Percentiles rank a stretch among this genome's conserved stretches.
These are phyloP conservation scores for Cerceris rybyensis DNA, from an alignment of 2,888 invertebrate species.

Conservation along the genomic window DNA sequence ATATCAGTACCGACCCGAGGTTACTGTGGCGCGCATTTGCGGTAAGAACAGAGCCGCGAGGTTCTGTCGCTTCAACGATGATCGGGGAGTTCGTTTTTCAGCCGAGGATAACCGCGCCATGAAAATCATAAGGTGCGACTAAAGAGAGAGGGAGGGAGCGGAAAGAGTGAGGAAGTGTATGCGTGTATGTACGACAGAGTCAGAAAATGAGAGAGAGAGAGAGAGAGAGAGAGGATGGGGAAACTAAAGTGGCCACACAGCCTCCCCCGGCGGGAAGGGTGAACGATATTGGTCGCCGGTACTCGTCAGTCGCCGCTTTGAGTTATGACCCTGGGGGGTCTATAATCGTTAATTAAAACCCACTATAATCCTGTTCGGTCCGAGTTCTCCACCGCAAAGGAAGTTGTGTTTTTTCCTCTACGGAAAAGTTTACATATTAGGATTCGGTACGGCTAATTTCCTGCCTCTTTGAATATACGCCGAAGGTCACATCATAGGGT, in stretches of 20 bases:
- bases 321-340: slow-evolving; percentile 59
- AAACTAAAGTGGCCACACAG: slow-evolving; percentile 57
- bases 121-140: slow-evolving; percentile 45
- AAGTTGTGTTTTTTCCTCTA: neutral
- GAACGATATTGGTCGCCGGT: slow-evolving; percentile 31
- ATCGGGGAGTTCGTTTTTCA: slow-evolving; percentile 50
- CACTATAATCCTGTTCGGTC: slow-evolving; percentile 26
- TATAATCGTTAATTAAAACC: slow-evolving; percentile 67
- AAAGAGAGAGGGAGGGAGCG: slow-evolving; percentile 15
- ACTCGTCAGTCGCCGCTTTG: slow-evolving; percentile 47
- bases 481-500: no score
- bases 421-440: neutral
- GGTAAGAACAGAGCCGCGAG: slow-evolving; percentile 54
- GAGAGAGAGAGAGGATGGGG: slow-evolving; percentile 15
- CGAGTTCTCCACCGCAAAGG: slow-evolving; percentile 26
- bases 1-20: slow-evolving; percentile 48
- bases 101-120: slow-evolving; percentile 51
- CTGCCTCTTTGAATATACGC: neutral
- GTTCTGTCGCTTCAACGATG: slow-evolving; percentile 32
- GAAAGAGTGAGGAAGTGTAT: neutral
- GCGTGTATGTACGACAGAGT: no score
- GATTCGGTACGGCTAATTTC: neutral
- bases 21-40: slow-evolving; percentile 55
- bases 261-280: slow-evolving; percentile 31
- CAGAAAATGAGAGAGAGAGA: neutral